phyloP scores from a whole-genome alignment of 2,797 vertebrate genomes.

The Orestias chungarensis region DNA sequence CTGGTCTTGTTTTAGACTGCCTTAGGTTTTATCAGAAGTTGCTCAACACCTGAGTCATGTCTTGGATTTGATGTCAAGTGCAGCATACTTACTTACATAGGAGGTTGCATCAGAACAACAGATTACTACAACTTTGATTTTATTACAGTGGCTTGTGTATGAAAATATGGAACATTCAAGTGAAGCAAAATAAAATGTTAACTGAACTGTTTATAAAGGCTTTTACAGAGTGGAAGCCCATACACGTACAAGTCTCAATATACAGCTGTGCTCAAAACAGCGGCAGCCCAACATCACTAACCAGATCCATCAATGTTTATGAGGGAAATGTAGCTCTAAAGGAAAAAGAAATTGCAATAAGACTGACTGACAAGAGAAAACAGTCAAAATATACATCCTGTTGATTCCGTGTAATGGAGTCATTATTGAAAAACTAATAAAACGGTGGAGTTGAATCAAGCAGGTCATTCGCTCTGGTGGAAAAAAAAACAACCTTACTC shows the following conservation, averaged over 20 bases:
- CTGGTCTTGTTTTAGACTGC: conserved; percentile 8
- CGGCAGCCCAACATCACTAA: background rate
- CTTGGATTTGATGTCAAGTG: background rate
- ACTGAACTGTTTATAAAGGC: conserved; percentile 16
- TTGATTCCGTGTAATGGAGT: background rate
- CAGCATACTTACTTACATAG: background rate
- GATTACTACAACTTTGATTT: conserved; percentile 52
- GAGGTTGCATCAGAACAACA: conserved; percentile 7
- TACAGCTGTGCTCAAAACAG: background rate
- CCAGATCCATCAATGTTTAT: background rate
- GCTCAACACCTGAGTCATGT: background rate
- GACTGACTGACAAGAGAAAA: background rate
- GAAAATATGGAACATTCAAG: conserved; percentile 53
- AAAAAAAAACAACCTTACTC: background rate
- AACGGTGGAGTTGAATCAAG: background rate
- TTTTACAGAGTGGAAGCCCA: background rate
- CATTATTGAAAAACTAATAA: background rate
- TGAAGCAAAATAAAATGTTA: conserved; percentile 44
- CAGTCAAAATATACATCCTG: background rate
- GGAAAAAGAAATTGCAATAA: background rate
- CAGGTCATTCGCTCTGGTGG: background rate
- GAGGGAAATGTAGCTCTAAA: background rate
- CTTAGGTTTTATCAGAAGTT: conserved; percentile 3
- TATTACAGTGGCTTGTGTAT: conserved; percentile 66
- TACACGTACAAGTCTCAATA: background rate